Percentiles rank a stretch among this genome's conserved stretches.
These are phyloP conservation scores for Eleutherodactylus coqui DNA, from an alignment of 2,797 vertebrate genomes.

Conservation along the genomic window DNA sequence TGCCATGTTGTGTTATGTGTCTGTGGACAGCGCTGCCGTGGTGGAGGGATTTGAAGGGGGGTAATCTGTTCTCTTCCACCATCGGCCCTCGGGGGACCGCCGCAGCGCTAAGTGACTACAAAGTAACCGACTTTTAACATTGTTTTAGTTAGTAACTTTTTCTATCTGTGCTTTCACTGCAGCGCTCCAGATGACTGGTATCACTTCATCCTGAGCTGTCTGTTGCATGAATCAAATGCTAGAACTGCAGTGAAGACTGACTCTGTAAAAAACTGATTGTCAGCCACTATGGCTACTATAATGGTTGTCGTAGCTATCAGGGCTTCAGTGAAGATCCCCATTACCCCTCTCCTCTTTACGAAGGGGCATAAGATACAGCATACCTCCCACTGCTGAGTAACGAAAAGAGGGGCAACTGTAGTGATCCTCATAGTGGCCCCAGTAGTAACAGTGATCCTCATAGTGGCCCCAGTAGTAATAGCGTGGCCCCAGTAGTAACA, in stretches of 20 bases:
- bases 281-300: too few species aligned
- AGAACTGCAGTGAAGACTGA: background rate
- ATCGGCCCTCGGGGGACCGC: background rate
- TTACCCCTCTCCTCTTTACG: too few species aligned
- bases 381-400: too few species aligned
- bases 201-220: background rate
- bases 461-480: too few species aligned
- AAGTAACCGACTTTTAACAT: background rate
- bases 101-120: background rate
- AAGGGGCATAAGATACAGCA: too few species aligned
- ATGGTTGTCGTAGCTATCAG: too few species aligned
- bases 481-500: too few species aligned
- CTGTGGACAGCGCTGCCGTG: constrained; percentile 27
- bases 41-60: background rate
- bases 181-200: background rate
- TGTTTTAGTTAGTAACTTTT: background rate
- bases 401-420: too few species aligned
- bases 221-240: background rate
- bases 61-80: background rate
- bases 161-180: background rate
- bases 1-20: constrained; percentile 40
- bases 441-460: too few species aligned
- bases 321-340: too few species aligned
- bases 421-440: too few species aligned
- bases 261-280: too few species aligned